A percentile compares a stretch with the other conserved stretches of the same genome.
phyloP scores from a whole-genome alignment of 1,140 invertebrate genomes.

The Drosophila teissieri region DNA sequence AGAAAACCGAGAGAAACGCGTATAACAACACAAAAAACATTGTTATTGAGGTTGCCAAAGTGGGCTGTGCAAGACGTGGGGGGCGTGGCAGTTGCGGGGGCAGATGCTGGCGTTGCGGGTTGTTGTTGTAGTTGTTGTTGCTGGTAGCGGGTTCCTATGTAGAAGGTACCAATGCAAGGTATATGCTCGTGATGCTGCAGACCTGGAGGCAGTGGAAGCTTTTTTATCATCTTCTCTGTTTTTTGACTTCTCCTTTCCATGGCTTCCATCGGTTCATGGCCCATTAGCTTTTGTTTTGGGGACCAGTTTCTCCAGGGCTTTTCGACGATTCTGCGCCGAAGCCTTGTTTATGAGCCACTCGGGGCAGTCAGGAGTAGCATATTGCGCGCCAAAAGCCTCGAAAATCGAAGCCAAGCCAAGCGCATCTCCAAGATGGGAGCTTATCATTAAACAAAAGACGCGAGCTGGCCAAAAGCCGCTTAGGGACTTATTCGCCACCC shows the following conservation, averaged over 20 bases:
- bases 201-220: conserved; percentile 31
- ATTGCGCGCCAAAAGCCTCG: conserved; percentile 66
- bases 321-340: conserved; percentile 9
- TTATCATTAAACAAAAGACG: conserved; percentile 53
- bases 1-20: conserved; percentile 52
- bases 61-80: neutral
- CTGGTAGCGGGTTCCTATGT: conserved; percentile 6
- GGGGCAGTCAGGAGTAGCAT: conserved; percentile 65
- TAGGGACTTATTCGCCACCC: conserved; percentile 7
- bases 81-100: conserved; percentile 4
- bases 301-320: conserved; percentile 32
- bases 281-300: conserved; percentile 66
- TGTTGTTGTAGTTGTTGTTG: neutral
- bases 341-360: conserved; percentile 64
- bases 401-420: conserved; percentile 42
- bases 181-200: conserved; percentile 32
- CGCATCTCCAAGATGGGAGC: conserved; percentile 22
- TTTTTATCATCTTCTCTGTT: conserved; percentile 18
- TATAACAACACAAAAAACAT: conserved; percentile 57
- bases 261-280: conserved; percentile 49
- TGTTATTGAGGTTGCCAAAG: conserved; percentile 69
- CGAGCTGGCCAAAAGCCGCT: conserved; percentile 32
- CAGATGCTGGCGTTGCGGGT: neutral
- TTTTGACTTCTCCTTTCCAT: conserved; percentile 19
- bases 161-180: neutral